phyloP scores from a whole-genome alignment of 2,113 vertebrate species.

The Piliocolobus tephrosceles region DNA sequence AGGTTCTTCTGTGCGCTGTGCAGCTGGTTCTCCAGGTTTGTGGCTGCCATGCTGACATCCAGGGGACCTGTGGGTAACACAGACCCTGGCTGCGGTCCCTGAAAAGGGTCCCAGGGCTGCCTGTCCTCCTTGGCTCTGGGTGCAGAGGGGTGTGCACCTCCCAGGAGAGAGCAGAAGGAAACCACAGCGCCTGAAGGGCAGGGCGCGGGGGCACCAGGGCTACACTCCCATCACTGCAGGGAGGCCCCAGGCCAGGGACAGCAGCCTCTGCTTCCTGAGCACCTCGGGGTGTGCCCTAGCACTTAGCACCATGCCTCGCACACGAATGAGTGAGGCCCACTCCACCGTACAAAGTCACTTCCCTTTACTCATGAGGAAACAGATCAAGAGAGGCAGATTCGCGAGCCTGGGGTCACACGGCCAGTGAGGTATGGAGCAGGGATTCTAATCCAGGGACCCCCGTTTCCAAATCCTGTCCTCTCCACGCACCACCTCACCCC shows the following conservation, averaged over 20 bases:
- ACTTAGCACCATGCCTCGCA: no score
- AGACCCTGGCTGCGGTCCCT: neutral
- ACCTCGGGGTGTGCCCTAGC: neutral
- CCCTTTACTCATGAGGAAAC: neutral
- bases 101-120: neutral
- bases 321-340: neutral
- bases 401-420: neutral
- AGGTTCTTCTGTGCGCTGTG: constrained; percentile 98
- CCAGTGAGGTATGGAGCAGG: neutral
- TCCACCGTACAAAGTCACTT: no score
- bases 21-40: constrained; percentile 96
- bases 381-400: neutral
- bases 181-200: neutral
- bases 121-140: neutral
- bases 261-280: neutral
- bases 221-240: neutral
- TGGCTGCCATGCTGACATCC: constrained; percentile 90
- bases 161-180: neutral
- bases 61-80: constrained; percentile 65
- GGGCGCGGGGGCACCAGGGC: no score
- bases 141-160: neutral
- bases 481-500: rapidly evolving
- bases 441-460: neutral
- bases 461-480: neutral
- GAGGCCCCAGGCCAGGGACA: neutral